Evolutionary conservation across 2,113 vertebrate genomes (phyloP), one percentile per base, ranked within the genome.

Genomic region (Notiomystis cincta): DNA sequence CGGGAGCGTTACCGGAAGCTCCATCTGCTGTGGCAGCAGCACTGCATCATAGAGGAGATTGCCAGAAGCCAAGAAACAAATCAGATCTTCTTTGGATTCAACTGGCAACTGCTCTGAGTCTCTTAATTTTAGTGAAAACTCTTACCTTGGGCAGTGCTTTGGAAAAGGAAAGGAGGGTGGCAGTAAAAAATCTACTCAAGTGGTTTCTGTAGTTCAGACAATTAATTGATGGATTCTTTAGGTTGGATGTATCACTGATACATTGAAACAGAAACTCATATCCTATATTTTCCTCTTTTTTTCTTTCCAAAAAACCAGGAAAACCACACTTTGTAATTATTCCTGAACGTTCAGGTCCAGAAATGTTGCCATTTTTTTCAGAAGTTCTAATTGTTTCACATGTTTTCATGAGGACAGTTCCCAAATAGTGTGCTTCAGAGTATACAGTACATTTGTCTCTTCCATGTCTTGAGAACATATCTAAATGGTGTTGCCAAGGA

Each of bases 31-130:
- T 99, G 99, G 99, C 99, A 99, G 93, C 99, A 99, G 42, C 99
- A 99, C 96, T 99, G 99, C 97, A 99, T 99, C 95, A 98, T 99
- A 97, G 99, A 99, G 94, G 99, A 99, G 97, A 99, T 99, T 42
- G 99, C 99, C 75, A 99, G 99, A 69, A 99, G 98, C 96, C 98
- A 99, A 86, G 99, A 99, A 97, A 98, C 98, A 1, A 99, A 98
- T 97, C 99, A 99, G 73, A 98, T 99, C 92, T 96, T 99, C 98
- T 99, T 99, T 83, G 98, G 99, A 97, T 99, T 99, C 91, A 99
- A 99, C 95, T 99, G 99, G 99, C 99, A 99, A 84, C 98, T 99
- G 97, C 98, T 99, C 86, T 99, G 98, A 99, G 89, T 88, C 57
- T 81, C 85, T 58, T 67, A 5, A 40, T 83, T 91, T 93, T 91